Evolutionary conservation across 2,888 invertebrate species (phyloP), one percentile per base, ranked within the genome.

Genomic region (Pogonocherus hispidulus): DNA sequence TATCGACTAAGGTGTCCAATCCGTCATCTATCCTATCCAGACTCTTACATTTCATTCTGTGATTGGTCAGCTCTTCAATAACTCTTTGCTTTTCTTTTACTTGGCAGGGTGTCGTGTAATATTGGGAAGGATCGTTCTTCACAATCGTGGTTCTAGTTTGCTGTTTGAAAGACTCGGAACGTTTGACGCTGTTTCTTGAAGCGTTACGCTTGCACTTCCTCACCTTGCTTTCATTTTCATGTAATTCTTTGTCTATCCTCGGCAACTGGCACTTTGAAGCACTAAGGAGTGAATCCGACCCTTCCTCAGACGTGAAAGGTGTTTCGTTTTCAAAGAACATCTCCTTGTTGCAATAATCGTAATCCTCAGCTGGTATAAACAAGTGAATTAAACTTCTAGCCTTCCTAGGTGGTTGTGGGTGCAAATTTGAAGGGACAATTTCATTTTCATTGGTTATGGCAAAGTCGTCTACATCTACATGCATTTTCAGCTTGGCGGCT

Each of bases 361-460:
- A 85, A 77, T 92, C 92, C 16, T 88, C 88, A 2, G 89, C 87
- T 70, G 90, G 89, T 49, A 90, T 87, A 78, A 91, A 91, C 54
- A 93, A 85, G 83, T 93, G 93, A 2, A 92, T 88, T 57, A 93
- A 83, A 63, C 93, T 93, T 65, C 91, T 89, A 0, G 93, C 89
- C 82, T 92, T 91, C 73, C 94, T 88, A 0, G 94, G 94, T 52
- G 95, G 94, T 82, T 94, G 93, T 0, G 95, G 94, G 60, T 94
- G 88, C 64, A 95, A 88, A 83, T 92, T 93, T 0, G 90, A 90
- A 0, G 94, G 95, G 1, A 95, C 88, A 52, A 94, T 94, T 76
- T 93, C 92, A 46, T 89, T 87, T 86, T 88, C 71, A 87, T 88
- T 79, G 86, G 88, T 57, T 2, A 89, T 87, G 19, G 88, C 85